Percentiles rank a stretch among this genome's conserved stretches.
phyloP scores from a whole-genome alignment of 2,113 vertebrate genomes.

The Chionis minor region DNA sequence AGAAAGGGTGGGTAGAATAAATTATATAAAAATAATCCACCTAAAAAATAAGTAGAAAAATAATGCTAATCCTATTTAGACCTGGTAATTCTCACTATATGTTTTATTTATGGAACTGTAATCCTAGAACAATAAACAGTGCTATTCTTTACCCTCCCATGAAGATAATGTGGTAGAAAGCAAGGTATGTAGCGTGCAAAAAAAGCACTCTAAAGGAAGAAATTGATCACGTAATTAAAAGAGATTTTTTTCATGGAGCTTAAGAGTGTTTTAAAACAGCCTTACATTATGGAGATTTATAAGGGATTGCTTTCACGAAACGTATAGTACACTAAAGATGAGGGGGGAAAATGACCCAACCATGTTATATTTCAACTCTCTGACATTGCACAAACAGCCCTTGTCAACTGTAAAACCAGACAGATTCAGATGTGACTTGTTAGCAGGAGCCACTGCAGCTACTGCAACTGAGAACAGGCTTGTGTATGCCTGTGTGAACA shows the following conservation, averaged over 20 bases:
- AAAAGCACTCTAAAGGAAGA: background rate
- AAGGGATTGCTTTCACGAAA: background rate
- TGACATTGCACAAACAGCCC: background rate
- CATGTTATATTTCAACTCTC: background rate
- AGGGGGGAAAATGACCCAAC: background rate
- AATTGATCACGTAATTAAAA: conserved; percentile 6
- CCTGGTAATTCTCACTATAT: background rate
- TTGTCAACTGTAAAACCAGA: background rate
- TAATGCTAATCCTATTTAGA: conserved; percentile 11
- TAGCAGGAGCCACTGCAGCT: background rate
- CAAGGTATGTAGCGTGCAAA: background rate
- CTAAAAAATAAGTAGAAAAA: conserved; percentile 11
- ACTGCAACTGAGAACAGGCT: background rate
- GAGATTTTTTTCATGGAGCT: background rate
- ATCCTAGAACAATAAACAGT: background rate
- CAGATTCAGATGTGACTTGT: background rate
- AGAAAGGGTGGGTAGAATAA: background rate
- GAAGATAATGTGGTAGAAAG: background rate
- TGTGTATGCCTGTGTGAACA: background rate
- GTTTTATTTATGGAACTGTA: conserved; percentile 18
- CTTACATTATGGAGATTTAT: background rate
- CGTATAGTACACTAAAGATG: background rate
- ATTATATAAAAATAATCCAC: background rate
- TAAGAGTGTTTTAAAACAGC: background rate
- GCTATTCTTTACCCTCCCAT: background rate